phyloP scores from a whole-genome alignment of 2,113 vertebrate genomes.

The Pygoscelis antarcticus region DNA sequence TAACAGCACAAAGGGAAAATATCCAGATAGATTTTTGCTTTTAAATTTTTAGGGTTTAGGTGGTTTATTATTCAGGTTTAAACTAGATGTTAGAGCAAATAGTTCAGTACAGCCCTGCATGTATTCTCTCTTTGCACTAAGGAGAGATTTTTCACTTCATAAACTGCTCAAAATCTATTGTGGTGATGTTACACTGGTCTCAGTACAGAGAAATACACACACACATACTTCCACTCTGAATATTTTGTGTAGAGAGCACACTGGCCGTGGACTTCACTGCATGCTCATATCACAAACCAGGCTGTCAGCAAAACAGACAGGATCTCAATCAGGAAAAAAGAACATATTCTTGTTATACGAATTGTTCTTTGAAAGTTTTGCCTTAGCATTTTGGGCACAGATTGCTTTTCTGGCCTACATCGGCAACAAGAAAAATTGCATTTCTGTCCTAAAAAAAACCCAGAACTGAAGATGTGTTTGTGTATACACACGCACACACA shows the following conservation, averaged over 20 bases:
- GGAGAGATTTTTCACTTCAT: neutral
- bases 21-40: neutral
- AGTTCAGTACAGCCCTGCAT: neutral
- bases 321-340: neutral
- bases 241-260: neutral
- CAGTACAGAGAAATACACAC: neutral
- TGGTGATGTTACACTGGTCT: neutral
- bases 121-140: neutral
- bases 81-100: neutral
- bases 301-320: neutral
- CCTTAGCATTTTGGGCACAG: neutral
- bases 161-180: neutral
- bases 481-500: neutral
- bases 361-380: neutral
- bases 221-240: neutral
- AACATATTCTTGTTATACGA: neutral
- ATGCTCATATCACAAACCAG: neutral
- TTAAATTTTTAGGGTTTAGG: neutral
- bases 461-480: neutral
- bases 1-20: neutral
- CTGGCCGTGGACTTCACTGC: neutral
- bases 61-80: neutral
- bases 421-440: neutral
- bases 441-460: neutral
- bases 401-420: neutral